Evolutionary conservation across 2,113 vertebrate genomes (phyloP), one percentile per base, ranked within the genome.

Genomic region (Macroglossus sobrinus): DNA sequence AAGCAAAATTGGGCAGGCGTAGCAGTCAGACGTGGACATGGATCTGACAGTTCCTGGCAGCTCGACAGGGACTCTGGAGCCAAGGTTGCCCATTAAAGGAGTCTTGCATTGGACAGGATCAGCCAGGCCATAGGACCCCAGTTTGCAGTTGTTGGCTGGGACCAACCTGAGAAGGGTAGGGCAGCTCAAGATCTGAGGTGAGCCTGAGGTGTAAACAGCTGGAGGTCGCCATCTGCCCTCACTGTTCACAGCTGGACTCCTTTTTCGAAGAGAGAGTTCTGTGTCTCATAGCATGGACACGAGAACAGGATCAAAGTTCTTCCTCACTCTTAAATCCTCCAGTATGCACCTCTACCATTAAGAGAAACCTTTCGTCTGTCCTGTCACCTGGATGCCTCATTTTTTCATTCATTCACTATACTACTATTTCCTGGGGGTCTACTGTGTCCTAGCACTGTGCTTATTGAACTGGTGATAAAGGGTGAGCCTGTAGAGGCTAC

Each of bases 41-140:
- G 30, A 59, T 53, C 30, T 28, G 7, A 81, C 30, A 1, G 22
- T 1, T 69, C 47, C 76, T 5, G 53, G 38, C 38, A 11, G 22
- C 22, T 80, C 63, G 1, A 38, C 0, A 7, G 88, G 89, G 50
- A 57, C 64, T 35, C 76, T 33, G 35, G 53, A 81, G 28, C 53
- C 50, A 7, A n/a, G 63, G 40, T 59, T 26, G 15, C 30, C 50
- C 76, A 57, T 59, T 45, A 35, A 15, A 91, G 64, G 50, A 69
- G 15, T 35, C 63, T 10, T 12, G 0, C 0, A 0, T 35, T 22
- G 2, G 3, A 40, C 50, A 69, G 15, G 69, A 80, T 57, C 2
- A 1, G 38, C 40, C 89, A 38, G 76, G 76, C 6, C 33, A 33
- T 15, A 4, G 64, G 33, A 35, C 24, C 11, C 2, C 15, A 57